phyloP scores from a whole-genome alignment of 2,888 invertebrate genomes.

The Listrodromus nycthemerus region DNA sequence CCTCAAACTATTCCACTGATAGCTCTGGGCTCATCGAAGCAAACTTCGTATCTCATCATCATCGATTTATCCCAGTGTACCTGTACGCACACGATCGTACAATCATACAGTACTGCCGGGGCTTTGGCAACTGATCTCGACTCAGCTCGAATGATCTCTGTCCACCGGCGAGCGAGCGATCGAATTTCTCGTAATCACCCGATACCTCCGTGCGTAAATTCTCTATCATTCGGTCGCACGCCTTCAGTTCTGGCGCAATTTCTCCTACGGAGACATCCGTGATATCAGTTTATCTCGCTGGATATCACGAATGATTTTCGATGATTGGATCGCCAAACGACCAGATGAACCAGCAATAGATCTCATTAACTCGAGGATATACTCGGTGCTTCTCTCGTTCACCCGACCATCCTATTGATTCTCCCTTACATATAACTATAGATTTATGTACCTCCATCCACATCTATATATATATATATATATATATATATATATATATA shows the following conservation, averaged over 20 bases:
- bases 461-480: not conserved
- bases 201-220: not conserved
- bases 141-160: not conserved
- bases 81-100: not conserved
- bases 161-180: not conserved
- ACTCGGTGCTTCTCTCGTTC: conserved; percentile 66
- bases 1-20: no score
- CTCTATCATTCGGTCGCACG: not conserved
- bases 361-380: conserved; percentile 78
- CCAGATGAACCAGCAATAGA: conserved; percentile 61
- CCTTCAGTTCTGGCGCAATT: not conserved
- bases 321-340: conserved; percentile 50
- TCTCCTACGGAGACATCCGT: not conserved
- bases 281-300: not conserved
- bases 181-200: not conserved
- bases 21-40: no score
- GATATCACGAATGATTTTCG: conserved; percentile 63
- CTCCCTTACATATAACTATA: not conserved
- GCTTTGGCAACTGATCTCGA: not conserved
- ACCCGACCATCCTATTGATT: conserved; percentile 9
- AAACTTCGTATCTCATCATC: no score
- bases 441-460: not conserved
- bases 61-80: no score
- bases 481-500: conserved; percentile 9
- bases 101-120: not conserved